Evolutionary conservation across 2,888 invertebrate species (phyloP).

Genomic region (Tridacna crocea): DNA sequence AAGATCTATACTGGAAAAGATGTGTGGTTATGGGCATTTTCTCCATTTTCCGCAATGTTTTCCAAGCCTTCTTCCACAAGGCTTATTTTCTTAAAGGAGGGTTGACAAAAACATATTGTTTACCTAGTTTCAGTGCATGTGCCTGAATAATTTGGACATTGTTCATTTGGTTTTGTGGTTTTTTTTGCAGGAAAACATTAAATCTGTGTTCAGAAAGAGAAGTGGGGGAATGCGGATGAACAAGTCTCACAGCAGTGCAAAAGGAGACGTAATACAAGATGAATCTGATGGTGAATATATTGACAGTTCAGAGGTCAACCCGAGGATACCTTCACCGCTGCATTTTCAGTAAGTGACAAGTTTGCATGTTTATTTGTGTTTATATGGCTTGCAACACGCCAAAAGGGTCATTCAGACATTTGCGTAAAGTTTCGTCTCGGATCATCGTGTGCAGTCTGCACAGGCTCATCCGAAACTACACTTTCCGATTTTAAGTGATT

Average conservation of each 20-base stretch:
- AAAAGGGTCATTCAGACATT: too few species aligned
- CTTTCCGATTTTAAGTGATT: too few species aligned
- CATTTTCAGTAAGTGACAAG: constrained; percentile 11
- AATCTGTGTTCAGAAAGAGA: constrained; percentile 2
- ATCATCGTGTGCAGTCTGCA: too few species aligned
- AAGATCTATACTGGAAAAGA: not conserved
- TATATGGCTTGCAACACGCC: too few species aligned
- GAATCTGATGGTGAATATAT: constrained; percentile 13
- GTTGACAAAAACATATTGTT: not conserved
- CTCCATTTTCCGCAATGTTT: not conserved
- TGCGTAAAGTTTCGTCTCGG: too few species aligned
- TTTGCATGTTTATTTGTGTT: too few species aligned
- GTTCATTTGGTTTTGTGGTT: not conserved
- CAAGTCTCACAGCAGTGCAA: not conserved
- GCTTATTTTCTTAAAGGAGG: not conserved
- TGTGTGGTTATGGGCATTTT: not conserved
- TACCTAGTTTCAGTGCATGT: not conserved
- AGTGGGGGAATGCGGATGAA: constrained; percentile 2
- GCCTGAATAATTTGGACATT: not conserved
- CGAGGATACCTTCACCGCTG: constrained; percentile 10
- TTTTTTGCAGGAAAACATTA: constrained; percentile 9
- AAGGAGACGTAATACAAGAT: constrained; percentile 1
- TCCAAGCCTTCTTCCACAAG: not conserved
- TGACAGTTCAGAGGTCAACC: constrained; percentile 22
- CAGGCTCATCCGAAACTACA: too few species aligned